These are phyloP conservation scores for Nothocercus julius DNA, from an alignment of 2,113 vertebrate species.

Conservation along the genomic window DNA sequence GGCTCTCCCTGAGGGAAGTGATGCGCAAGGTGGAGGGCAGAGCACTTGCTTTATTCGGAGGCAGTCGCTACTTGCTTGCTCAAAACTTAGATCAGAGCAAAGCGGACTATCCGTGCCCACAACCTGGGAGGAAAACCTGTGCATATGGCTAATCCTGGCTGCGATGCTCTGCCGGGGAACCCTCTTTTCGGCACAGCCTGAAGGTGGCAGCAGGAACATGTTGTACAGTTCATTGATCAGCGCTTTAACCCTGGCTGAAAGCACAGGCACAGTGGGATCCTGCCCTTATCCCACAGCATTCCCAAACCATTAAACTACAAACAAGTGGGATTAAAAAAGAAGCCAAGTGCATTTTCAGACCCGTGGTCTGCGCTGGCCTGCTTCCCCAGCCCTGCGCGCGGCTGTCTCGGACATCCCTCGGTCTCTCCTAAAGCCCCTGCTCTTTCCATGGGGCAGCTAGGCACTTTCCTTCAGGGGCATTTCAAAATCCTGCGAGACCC, in stretches of 20 bases:
- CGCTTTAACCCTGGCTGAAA: background rate
- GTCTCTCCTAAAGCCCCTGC: too few species aligned
- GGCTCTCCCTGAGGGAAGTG: background rate
- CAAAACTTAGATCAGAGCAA: background rate
- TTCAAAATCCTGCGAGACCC: background rate
- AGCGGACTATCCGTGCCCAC: background rate
- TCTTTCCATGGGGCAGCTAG: background rate
- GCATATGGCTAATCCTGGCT: background rate
- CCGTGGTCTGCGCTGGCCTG: too few species aligned
- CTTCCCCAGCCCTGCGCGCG: background rate
- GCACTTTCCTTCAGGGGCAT: background rate
- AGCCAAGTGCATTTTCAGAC: background rate
- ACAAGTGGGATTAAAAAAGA: background rate
- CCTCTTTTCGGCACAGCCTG: constrained; percentile 41
- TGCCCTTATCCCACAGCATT: background rate
- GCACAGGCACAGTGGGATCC: accelerated
- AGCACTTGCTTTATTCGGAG: background rate
- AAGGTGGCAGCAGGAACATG: constrained; percentile 76
- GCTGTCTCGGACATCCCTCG: background rate
- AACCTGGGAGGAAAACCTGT: background rate
- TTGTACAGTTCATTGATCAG: constrained; percentile 24
- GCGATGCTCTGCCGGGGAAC: background rate
- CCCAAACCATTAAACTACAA: background rate
- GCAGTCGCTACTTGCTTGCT: background rate
- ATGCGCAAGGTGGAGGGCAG: accelerated